Evolutionary conservation across 1,140 invertebrate species (phyloP).

Genomic region (Calliopsis andreniformis): DNA sequence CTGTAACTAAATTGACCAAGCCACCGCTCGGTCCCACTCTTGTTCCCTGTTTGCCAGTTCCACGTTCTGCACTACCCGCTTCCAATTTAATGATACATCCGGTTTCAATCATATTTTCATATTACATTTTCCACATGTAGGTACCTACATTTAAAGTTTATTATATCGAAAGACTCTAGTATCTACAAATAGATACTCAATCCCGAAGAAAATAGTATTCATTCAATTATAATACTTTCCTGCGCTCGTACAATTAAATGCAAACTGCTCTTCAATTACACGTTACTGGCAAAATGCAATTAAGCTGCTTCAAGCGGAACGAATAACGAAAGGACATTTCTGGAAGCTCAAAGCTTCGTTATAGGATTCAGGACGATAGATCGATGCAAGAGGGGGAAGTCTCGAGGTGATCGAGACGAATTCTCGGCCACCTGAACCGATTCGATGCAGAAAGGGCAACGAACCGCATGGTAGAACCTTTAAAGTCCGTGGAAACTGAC

Average conservation of each 20-base stretch:
- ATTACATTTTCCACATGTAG: neutral
- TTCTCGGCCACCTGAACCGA: neutral
- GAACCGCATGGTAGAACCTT: conserved; percentile 40
- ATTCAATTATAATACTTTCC: too few species aligned
- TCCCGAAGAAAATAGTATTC: neutral
- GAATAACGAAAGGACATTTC: conserved; percentile 21
- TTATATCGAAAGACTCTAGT: too few species aligned
- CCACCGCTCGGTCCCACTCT: conserved; percentile 52
- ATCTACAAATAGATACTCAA: too few species aligned
- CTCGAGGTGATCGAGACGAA: neutral
- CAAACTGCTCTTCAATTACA: neutral
- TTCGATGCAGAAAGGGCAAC: neutral
- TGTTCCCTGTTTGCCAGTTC: conserved; percentile 18
- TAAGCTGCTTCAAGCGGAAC: neutral
- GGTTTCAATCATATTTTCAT: conserved; percentile 48
- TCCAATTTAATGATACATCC: conserved; percentile 38
- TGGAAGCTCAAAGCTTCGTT: conserved; percentile 43
- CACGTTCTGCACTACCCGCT: conserved; percentile 20
- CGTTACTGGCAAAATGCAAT: too few species aligned
- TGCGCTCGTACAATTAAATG: neutral
- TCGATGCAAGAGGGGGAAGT: neutral
- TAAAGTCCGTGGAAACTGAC: conserved; percentile 41
- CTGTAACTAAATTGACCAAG: conserved; percentile 62
- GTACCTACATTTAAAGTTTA: too few species aligned
- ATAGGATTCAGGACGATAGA: conserved; percentile 6